A percentile compares a stretch with the other conserved stretches of the same genome.
Conservation (phyloP, 2,888 invertebrate species). For the Acleris sparsana region DNA sequence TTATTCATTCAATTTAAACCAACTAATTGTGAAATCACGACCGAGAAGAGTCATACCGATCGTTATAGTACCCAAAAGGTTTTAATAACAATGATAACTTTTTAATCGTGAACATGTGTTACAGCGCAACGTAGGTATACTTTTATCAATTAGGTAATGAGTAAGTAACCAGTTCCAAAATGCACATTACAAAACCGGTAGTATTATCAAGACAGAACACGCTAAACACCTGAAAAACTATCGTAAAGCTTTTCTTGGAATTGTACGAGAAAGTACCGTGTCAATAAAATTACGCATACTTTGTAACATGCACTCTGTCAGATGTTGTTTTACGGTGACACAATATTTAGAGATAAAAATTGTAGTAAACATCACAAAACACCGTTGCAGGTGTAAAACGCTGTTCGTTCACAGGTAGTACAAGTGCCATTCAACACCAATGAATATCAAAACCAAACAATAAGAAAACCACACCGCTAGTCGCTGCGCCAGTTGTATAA, state of each 20-base stretch:
- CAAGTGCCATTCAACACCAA: not conserved
- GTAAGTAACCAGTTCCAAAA: not conserved
- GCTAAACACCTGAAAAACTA: not conserved
- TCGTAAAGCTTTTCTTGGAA: not conserved
- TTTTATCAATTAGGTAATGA: not conserved
- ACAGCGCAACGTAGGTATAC: no score
- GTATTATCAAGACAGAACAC: not conserved
- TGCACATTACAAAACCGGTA: not conserved
- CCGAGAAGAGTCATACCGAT: constrained; percentile 6
- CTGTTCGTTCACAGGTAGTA: not conserved
- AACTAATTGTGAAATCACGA: constrained; percentile 59
- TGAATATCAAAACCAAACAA: not conserved
- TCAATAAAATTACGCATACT: constrained; percentile 16
- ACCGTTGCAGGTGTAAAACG: not conserved
- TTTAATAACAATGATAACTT: no score
- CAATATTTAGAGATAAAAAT: constrained; percentile 10
- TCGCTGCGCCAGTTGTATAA: not conserved
- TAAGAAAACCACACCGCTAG: not conserved
- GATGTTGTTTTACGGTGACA: constrained; percentile 11
- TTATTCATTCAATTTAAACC: constrained; percentile 64
- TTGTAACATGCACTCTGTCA: constrained; percentile 12
- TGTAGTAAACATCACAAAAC: constrained; percentile 5
- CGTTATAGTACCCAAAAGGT: not conserved
- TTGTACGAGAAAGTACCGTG: constrained; percentile 1
- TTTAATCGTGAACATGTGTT: no score